These are phyloP conservation scores for Thymelicus acteon DNA, from an alignment of 2,888 invertebrate genomes.

Conservation along the genomic window DNA sequence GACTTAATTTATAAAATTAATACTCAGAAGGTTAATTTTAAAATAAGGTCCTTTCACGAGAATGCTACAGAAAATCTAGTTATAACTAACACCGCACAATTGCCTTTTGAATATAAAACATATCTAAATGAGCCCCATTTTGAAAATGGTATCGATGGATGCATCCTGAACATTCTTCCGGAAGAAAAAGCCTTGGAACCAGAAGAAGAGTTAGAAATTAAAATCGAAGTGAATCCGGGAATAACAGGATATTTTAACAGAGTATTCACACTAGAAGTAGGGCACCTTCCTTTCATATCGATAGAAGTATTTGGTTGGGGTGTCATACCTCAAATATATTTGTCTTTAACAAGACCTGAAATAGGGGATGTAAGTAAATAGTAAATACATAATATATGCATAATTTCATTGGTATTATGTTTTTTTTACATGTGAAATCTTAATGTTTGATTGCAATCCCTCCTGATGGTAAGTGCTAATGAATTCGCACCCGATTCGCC, in stretches of 20 bases:
- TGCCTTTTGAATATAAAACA: constrained; percentile 74
- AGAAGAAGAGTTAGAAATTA: constrained; percentile 67
- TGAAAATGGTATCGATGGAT: constrained; percentile 67
- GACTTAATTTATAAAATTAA: constrained; percentile 79
- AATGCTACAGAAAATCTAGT: constrained; percentile 62
- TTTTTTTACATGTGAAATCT: no score
- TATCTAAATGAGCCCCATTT: constrained; percentile 63
- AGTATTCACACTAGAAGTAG: constrained; percentile 79
- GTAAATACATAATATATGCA: no score
- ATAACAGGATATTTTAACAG: constrained; percentile 82
- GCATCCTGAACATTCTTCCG: constrained; percentile 76
- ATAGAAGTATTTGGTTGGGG: constrained; percentile 85
- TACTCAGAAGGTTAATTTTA: constrained; percentile 68
- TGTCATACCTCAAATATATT: constrained; percentile 84
- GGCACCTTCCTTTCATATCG: constrained; percentile 78
- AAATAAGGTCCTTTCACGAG: constrained; percentile 75
- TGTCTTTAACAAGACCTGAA: constrained; percentile 73
- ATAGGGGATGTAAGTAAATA: constrained; percentile 56
- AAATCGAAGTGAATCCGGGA: constrained; percentile 81
- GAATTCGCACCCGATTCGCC: no score
- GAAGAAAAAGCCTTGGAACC: constrained; percentile 67
- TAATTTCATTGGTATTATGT: no score
- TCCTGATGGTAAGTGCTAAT: no score
- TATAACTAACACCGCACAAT: constrained; percentile 79
- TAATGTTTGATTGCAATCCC: no score